These are phyloP conservation scores for Drosophila oshimai DNA, from an alignment of 1,140 invertebrate genomes.

Conservation along the genomic window DNA sequence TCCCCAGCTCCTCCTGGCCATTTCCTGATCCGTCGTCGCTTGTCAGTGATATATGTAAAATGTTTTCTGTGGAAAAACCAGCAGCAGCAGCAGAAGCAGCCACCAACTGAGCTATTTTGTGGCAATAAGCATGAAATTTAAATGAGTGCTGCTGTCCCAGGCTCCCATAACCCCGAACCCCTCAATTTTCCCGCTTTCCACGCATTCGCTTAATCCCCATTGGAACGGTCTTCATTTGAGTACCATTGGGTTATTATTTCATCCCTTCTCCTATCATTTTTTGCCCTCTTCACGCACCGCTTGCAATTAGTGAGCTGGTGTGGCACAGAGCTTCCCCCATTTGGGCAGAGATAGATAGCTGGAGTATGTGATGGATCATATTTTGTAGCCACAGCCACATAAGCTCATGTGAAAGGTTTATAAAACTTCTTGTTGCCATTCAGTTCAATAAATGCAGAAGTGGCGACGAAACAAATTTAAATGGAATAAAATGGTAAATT, in stretches of 20 bases:
- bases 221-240: conserved; percentile 45
- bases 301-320: conserved; percentile 67
- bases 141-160: conserved; percentile 62
- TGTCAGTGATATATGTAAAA: conserved; percentile 70
- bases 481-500: conserved; percentile 12
- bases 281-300: conserved; percentile 51
- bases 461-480: conserved; percentile 12
- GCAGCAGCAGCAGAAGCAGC: conserved; percentile 18
- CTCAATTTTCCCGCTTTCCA: conserved; percentile 2
- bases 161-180: background rate
- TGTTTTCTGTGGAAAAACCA: conserved; percentile 36
- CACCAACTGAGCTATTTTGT: conserved; percentile 76
- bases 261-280: conserved; percentile 11
- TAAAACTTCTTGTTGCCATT: conserved; percentile 8
- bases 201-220: conserved; percentile 41
- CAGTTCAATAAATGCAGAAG: conserved; percentile 50
- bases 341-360: conserved; percentile 18
- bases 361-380: conserved; percentile 35
- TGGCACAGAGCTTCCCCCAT: background rate
- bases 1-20: conserved; percentile 2
- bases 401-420: background rate
- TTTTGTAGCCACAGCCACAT: background rate
- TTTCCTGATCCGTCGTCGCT: conserved; percentile 63
- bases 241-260: conserved; percentile 49
- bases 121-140: conserved; percentile 81